Evolutionary conservation across 2,113 vertebrate species (phyloP).

Genomic region (Pristiophorus japonicus): DNA sequence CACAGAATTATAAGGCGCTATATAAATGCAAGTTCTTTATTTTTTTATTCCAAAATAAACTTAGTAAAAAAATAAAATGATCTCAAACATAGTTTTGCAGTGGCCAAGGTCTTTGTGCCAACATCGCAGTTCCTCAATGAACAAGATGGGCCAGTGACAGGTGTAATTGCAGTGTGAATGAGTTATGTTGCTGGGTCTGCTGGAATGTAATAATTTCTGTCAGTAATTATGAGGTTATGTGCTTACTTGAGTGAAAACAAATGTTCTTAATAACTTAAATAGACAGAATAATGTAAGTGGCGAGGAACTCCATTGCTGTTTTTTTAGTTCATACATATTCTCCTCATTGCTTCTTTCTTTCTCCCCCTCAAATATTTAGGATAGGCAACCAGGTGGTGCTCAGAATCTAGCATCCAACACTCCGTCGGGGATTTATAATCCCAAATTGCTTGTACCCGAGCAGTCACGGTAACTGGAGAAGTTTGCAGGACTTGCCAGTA

Average conservation of each 20-base stretch:
- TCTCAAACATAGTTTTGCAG: neutral
- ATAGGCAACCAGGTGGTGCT: too few species aligned
- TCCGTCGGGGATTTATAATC: neutral
- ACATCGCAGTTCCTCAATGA: neutral
- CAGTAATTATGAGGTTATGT: constrained; percentile 18
- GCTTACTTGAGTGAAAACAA: constrained; percentile 8
- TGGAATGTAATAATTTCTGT: neutral
- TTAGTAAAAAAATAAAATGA: neutral
- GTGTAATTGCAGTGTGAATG: neutral
- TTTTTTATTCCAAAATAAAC: neutral
- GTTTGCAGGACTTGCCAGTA: too few species aligned
- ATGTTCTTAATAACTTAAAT: constrained; percentile 1
- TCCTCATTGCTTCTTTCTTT: neutral
- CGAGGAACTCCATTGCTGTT: neutral
- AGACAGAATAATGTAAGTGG: neutral
- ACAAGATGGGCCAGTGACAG: neutral
- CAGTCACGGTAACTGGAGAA: neutral
- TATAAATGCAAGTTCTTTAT: neutral
- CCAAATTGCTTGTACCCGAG: neutral
- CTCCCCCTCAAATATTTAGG: neutral
- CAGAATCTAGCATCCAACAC: neutral
- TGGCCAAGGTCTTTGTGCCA: neutral
- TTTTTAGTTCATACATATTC: neutral
- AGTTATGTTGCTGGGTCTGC: neutral
- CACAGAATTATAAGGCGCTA: neutral